Conservation (phyloP, 2,797 vertebrate genomes). For the Psittacula echo region DNA sequence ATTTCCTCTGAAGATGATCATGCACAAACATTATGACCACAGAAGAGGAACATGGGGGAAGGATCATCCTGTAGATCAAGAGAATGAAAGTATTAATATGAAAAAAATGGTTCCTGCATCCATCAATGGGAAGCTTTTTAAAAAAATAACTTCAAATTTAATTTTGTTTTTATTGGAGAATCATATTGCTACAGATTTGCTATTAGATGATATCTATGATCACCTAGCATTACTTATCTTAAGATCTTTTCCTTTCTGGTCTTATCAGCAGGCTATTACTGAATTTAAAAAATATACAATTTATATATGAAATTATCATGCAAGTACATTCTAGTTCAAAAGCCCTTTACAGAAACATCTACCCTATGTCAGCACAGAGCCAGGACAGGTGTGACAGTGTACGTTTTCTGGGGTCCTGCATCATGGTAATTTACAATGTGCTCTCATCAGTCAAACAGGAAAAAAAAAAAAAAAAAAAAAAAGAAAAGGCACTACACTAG, state of each 20-base stretch:
- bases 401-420: background rate
- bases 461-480: too few species aligned
- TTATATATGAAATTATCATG: background rate
- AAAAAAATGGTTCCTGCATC: background rate
- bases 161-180: background rate
- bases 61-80: background rate
- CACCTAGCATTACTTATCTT: background rate
- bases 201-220: background rate
- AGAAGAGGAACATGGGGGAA: background rate
- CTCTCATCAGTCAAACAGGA: background rate
- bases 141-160: background rate
- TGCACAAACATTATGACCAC: background rate
- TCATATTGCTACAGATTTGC: background rate
- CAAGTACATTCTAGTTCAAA: background rate
- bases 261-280: background rate
- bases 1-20: background rate
- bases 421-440: background rate
- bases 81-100: background rate
- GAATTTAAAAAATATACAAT: background rate
- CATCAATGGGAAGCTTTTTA: background rate
- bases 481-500: background rate
- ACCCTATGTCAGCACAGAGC: background rate
- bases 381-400: background rate
- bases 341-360: background rate
- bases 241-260: background rate